Percentiles rank a stretch among this genome's conserved stretches.
Conservation (phyloP, 2,888 invertebrate species). For the Blastobasis lacticolella region DNA sequence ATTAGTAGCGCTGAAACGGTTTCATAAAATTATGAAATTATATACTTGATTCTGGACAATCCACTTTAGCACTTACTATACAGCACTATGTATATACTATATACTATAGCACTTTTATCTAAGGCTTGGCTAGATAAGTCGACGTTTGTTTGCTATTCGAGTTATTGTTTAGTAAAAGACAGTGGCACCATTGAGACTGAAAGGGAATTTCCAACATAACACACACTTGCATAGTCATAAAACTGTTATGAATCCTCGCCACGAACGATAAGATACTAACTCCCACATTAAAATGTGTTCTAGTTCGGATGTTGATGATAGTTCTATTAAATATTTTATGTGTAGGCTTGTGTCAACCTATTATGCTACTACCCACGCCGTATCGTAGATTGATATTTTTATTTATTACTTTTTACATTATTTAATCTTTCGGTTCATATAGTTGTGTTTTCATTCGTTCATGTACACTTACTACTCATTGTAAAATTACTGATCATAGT, state of each 20-base stretch:
- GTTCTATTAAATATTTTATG: too few species aligned
- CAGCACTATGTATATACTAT: too few species aligned
- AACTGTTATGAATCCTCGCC: not conserved
- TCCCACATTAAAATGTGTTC: not conserved
- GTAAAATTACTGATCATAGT: too few species aligned
- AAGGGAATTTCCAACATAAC: slow-evolving; percentile 2
- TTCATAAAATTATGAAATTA: too few species aligned
- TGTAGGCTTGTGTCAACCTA: too few species aligned
- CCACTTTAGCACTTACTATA: too few species aligned
- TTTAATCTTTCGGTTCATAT: not conserved
- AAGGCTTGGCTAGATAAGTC: not conserved
- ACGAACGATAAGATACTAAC: not conserved
- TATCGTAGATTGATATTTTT: not conserved
- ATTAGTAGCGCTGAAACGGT: too few species aligned
- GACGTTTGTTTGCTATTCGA: slow-evolving; percentile 9
- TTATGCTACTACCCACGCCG: too few species aligned
- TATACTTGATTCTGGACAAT: too few species aligned
- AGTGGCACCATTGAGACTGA: slow-evolving; percentile 2
- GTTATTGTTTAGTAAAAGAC: slow-evolving; percentile 13
- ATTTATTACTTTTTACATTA: not conserved
- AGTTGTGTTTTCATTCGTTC: not conserved
- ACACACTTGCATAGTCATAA: not conserved
- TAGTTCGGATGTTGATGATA: not conserved
- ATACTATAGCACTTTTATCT: not conserved
- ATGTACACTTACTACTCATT: too few species aligned